These are phyloP conservation scores for Macaria liturata DNA, from an alignment of 2,888 invertebrate species.

Conservation along the genomic window DNA sequence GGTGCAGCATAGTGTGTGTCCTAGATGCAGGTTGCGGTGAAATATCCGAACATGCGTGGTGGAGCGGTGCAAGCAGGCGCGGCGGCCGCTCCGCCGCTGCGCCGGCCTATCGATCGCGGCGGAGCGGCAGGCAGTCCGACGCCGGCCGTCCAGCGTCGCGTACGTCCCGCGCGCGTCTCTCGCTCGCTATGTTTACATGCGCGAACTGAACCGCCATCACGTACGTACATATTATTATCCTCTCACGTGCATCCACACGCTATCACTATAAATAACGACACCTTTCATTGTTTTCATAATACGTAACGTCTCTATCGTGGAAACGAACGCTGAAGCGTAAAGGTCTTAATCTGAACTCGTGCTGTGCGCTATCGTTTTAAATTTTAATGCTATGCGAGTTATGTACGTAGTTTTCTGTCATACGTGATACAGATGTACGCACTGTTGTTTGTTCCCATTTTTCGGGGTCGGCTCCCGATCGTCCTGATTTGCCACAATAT, in stretches of 20 bases:
- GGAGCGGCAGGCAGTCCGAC: slow-evolving; percentile 40
- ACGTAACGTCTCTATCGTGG: slow-evolving; percentile 8
- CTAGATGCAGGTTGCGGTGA: too few relatives aligned
- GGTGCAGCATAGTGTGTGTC: too few relatives aligned
- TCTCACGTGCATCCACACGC: slow-evolving; percentile 40
- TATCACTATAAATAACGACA: slow-evolving; percentile 40
- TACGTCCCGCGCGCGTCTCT: slow-evolving; percentile 45
- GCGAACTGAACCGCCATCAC: slow-evolving; percentile 42
- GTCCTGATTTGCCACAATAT: too few relatives aligned
- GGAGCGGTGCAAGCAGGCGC: background rate
- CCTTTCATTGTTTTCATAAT: slow-evolving; percentile 19
- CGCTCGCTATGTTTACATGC: slow-evolving; percentile 75
- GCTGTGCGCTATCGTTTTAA: too few relatives aligned
- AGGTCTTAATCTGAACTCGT: background rate
- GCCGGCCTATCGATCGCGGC: background rate
- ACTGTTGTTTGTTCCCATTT: too few relatives aligned
- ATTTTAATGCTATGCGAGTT: background rate
- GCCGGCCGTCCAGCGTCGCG: slow-evolving; percentile 33
- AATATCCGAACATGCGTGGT: background rate
- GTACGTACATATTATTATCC: slow-evolving; percentile 57
- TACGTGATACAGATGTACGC: too few relatives aligned
- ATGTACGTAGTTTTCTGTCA: too few relatives aligned
- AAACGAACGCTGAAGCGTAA: slow-evolving; percentile 1
- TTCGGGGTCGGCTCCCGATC: too few relatives aligned
- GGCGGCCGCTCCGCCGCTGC: background rate